Evolutionary conservation across 1,140 invertebrate genomes (phyloP), one percentile per base, ranked within the genome.

Genomic region (Ylistrum balloti): DNA sequence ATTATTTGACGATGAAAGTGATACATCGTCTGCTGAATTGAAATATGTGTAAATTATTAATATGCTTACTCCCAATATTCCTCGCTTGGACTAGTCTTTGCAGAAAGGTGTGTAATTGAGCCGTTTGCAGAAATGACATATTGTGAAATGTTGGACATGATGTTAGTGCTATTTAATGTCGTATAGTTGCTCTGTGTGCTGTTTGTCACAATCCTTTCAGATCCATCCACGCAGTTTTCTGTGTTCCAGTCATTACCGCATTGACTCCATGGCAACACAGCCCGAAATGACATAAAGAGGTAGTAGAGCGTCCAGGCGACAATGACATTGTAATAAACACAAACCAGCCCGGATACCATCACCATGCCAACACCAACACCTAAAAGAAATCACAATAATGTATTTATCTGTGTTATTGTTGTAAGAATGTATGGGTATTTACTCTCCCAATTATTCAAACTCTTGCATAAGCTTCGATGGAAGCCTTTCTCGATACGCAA

Each of bases 221-320:
- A 90, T 33, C 86, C 91, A 85, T 94, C 93, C 1, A 94, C 91
- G 85, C 95, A 95, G 28, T 89, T 90, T 9, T 92, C 94, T 89
- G 98, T 98, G 95, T 99, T 99, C 98, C 98, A 99, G 88, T 97
- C 97, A 94, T 99, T 98, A 45, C 97, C 97, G 95, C 99, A 99
- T 89, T 97, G 97, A 33, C 97, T 97, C 99, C 99, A 99, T 0
- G 98, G 98, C 90, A 98, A 97, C 85, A 98, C 97, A 28, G 97
- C 97, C 94, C 97, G 97, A 95, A 99, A 98, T 13, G 98, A 98
- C 86, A 98, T 97, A 94, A 99, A 98, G 94, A 99, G 98, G 96
- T 99, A 99, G 96, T 99, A 99, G 92, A 99, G 97, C 95, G 99
- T 99, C 99, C 99, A 99, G 33, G 99, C 99, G 90, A 99, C 99